Conservation (phyloP, 2,888 invertebrate genomes). For the Falcaria lacertinaria region DNA sequence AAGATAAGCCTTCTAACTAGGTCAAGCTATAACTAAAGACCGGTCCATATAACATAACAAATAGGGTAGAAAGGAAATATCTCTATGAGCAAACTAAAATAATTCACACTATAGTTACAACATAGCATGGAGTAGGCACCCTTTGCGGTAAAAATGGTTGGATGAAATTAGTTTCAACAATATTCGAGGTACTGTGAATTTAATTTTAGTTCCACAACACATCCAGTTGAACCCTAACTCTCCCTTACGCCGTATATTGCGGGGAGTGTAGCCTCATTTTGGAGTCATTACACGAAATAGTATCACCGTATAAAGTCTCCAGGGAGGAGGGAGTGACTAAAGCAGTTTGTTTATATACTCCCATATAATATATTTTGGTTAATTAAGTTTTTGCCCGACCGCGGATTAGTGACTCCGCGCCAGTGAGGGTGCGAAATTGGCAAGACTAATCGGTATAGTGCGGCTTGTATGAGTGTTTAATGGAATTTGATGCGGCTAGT, state of each 20-base stretch:
- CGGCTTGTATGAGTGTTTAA: constrained; percentile 11
- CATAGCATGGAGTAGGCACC: too few species aligned
- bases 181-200: constrained; percentile 4
- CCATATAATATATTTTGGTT: constrained; percentile 70
- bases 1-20: too few species aligned
- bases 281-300: constrained; percentile 79
- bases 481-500: constrained; percentile 3
- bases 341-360: constrained; percentile 71
- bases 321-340: constrained; percentile 63
- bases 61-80: too few species aligned
- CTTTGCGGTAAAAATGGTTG: too few species aligned
- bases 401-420: constrained; percentile 49
- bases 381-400: constrained; percentile 75
- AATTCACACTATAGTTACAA: too few species aligned
- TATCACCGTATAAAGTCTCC: constrained; percentile 73
- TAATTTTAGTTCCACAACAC: constrained; percentile 13
- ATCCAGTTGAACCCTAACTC: constrained; percentile 27
- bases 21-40: too few species aligned
- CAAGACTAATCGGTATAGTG: constrained; percentile 48
- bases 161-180: too few species aligned
- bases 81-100: too few species aligned
- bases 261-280: constrained; percentile 73
- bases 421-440: constrained; percentile 38
- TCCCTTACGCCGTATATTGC: constrained; percentile 49
- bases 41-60: too few species aligned